Conservation (phyloP, 2,113 vertebrate genomes). For the Panthera leo region DNA sequence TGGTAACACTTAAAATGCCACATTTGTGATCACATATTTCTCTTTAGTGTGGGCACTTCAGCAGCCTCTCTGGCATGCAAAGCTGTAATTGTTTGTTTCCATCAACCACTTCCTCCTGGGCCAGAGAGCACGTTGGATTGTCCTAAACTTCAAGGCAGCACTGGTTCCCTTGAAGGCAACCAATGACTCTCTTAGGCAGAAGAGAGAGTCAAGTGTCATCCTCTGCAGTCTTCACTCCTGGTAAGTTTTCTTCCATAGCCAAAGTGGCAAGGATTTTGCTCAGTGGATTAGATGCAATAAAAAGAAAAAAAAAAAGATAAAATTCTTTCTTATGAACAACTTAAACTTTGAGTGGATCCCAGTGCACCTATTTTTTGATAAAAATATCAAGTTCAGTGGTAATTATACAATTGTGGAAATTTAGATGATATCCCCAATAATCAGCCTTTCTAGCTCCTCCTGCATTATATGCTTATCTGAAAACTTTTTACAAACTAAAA, state of each 20-base stretch:
- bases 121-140: background rate
- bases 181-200: background rate
- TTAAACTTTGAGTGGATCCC: background rate
- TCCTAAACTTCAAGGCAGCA: background rate
- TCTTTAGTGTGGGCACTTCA: background rate
- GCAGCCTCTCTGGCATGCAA: background rate
- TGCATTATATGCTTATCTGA: background rate
- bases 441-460: background rate
- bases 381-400: background rate
- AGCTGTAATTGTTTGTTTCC: background rate
- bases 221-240: background rate
- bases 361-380: background rate
- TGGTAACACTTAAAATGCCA: background rate
- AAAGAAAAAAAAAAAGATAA: background rate
- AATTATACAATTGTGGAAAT: background rate
- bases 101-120: background rate
- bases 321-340: background rate
- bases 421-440: background rate
- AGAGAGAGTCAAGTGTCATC: background rate
- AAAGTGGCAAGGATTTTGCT: slow-evolving; percentile 6
- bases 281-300: background rate
- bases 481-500: background rate
- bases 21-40: background rate
- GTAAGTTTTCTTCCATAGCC: background rate
- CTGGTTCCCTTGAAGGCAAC: background rate